Percentiles rank a stretch among this genome's conserved stretches.
Conservation (phyloP, 2,888 invertebrate species). For the Petrophora chlorosata region DNA sequence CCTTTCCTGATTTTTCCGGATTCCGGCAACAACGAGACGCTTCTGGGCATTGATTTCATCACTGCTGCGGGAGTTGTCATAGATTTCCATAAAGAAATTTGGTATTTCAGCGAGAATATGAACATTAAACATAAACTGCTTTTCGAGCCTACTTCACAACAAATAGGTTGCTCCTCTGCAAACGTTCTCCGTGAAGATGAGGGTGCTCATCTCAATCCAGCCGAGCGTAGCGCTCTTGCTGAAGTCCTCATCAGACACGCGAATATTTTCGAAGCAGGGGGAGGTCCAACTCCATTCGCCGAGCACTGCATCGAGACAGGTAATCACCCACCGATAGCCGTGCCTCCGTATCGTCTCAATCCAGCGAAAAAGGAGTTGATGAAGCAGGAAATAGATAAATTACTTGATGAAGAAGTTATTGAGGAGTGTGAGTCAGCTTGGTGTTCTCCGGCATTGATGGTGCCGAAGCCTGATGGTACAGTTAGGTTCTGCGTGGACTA, state of each 20-base stretch:
- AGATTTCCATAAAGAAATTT: not conserved
- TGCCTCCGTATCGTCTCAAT: conserved; percentile 4
- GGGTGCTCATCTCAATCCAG: not conserved
- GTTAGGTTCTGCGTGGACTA: conserved; percentile 4
- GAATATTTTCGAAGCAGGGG: conserved; percentile 11
- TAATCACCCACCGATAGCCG: not conserved
- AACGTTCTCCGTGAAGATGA: not conserved
- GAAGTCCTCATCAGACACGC: not conserved
- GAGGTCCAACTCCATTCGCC: conserved; percentile 3
- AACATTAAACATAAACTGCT: not conserved
- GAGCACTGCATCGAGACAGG: conserved; percentile 8
- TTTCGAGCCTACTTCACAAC: not conserved
- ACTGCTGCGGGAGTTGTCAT: not conserved
- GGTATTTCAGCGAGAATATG: not conserved
- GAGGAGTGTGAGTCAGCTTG: conserved; percentile 57
- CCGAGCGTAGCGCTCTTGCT: not conserved
- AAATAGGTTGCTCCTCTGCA: not conserved
- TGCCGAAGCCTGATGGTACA: conserved; percentile 30
- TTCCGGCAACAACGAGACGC: not conserved
- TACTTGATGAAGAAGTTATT: conserved; percentile 30
- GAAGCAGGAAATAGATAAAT: not conserved
- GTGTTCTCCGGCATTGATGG: conserved; percentile 50
- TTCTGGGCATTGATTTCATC: not conserved
- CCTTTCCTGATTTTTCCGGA: not conserved
- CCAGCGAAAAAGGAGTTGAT: not conserved